These are phyloP conservation scores for Drosophila fuyamai DNA, from an alignment of 1,140 invertebrate species.

Conservation along the genomic window DNA sequence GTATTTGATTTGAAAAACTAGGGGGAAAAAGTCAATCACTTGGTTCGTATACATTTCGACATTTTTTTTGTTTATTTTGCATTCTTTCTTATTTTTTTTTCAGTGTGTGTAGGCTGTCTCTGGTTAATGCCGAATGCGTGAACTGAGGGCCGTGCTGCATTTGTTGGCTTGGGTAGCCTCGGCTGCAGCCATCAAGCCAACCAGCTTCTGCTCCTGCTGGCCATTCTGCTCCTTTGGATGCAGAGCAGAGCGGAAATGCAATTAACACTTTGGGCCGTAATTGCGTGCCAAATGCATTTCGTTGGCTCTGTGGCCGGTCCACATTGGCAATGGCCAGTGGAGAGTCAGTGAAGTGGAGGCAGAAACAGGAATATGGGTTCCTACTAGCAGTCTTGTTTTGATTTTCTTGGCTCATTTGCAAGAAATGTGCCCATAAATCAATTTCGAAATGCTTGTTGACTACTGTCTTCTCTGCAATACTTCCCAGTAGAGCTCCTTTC, in stretches of 20 bases:
- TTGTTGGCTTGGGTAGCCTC: conserved; percentile 63
- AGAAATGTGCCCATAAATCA: conserved; percentile 72
- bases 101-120: conserved; percentile 24
- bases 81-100: background rate
- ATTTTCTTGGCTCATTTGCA: conserved; percentile 76
- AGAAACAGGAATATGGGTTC: conserved; percentile 16
- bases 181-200: conserved; percentile 17
- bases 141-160: conserved; percentile 70
- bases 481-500: conserved; percentile 2
- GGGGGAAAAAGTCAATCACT: too few relatives aligned
- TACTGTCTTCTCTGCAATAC: conserved; percentile 1
- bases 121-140: conserved; percentile 77
- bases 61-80: background rate
- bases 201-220: conserved; percentile 11
- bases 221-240: conserved; percentile 23
- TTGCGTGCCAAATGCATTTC: conserved; percentile 81
- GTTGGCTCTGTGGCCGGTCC: conserved; percentile 44
- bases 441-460: conserved; percentile 31
- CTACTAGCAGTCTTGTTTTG: conserved; percentile 63
- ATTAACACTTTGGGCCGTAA: conserved; percentile 82
- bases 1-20: too few relatives aligned
- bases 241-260: conserved; percentile 67
- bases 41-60: too few relatives aligned
- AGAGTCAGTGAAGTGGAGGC: background rate
- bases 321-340: conserved; percentile 7